phyloP scores from a whole-genome alignment of 2,113 vertebrate genomes.

The Eira barbara region DNA sequence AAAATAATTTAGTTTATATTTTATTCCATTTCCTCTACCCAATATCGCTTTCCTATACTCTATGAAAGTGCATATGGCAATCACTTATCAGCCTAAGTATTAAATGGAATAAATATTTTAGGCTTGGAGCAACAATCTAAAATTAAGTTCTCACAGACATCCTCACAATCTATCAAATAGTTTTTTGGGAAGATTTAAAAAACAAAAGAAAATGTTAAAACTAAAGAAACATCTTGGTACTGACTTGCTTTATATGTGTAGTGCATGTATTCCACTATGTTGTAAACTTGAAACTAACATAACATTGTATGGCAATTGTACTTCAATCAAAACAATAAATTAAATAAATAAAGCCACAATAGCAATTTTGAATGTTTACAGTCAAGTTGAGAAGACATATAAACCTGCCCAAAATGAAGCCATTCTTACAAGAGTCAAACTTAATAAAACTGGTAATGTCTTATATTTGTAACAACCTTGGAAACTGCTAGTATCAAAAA shows the following conservation, averaged over 20 bases:
- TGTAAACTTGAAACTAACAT: background rate
- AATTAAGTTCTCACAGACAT: background rate
- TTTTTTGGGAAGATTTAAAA: background rate
- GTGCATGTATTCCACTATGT: background rate
- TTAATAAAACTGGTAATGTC: background rate
- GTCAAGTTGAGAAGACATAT: background rate
- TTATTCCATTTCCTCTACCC: background rate
- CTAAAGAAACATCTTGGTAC: background rate
- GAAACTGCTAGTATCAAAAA: background rate
- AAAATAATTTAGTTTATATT: slow-evolving; percentile 22
- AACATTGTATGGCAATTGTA: background rate
- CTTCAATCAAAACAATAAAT: background rate
- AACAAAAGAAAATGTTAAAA: background rate
- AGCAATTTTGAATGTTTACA: background rate
- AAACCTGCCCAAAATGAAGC: background rate
- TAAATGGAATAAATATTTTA: background rate
- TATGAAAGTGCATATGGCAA: background rate
- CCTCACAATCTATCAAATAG: background rate
- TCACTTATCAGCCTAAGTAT: background rate
- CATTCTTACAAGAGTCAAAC: background rate
- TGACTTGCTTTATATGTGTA: background rate
- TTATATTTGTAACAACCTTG: background rate
- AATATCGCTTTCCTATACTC: background rate
- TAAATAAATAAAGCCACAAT: background rate
- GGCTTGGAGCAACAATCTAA: background rate